Conservation (phyloP, 2,113 vertebrate genomes). For the Zeus faber region DNA sequence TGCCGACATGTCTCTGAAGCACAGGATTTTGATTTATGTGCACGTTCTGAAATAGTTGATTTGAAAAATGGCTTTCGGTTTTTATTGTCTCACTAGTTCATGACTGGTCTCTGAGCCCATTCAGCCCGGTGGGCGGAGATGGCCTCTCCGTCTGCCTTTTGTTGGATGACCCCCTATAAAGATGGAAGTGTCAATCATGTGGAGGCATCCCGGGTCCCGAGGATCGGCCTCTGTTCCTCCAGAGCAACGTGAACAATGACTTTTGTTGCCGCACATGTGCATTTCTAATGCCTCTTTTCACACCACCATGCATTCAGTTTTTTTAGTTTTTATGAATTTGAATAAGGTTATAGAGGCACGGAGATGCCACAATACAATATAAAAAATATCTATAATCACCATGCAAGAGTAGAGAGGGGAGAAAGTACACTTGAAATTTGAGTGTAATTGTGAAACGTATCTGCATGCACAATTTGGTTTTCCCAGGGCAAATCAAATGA, state of each 20-base stretch:
- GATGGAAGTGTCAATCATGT: slow-evolving; percentile 67
- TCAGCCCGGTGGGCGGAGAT: slow-evolving; percentile 43
- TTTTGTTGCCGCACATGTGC: slow-evolving; percentile 46
- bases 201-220: slow-evolving; percentile 32
- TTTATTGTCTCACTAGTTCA: slow-evolving; percentile 30
- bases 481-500: slow-evolving; percentile 5
- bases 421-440: too few relatives aligned
- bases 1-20: too few relatives aligned
- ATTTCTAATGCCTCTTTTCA: slow-evolving; percentile 26
- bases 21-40: slow-evolving; percentile 15
- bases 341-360: slow-evolving; percentile 2
- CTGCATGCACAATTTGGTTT: not conserved
- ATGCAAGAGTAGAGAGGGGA: too few relatives aligned
- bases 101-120: slow-evolving; percentile 16
- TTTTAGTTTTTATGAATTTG: too few relatives aligned
- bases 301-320: slow-evolving; percentile 46
- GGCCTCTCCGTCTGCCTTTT: slow-evolving; percentile 45
- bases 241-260: slow-evolving; percentile 53
- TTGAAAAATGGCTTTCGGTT: slow-evolving; percentile 17
- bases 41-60: slow-evolving; percentile 31
- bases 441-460: too few relatives aligned
- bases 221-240: slow-evolving; percentile 32
- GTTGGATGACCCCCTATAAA: slow-evolving; percentile 47
- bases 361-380: too few relatives aligned
- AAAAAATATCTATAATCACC: too few relatives aligned